Evolutionary conservation across 2,113 vertebrate species (phyloP).

Genomic region (Carassius gibelio): DNA sequence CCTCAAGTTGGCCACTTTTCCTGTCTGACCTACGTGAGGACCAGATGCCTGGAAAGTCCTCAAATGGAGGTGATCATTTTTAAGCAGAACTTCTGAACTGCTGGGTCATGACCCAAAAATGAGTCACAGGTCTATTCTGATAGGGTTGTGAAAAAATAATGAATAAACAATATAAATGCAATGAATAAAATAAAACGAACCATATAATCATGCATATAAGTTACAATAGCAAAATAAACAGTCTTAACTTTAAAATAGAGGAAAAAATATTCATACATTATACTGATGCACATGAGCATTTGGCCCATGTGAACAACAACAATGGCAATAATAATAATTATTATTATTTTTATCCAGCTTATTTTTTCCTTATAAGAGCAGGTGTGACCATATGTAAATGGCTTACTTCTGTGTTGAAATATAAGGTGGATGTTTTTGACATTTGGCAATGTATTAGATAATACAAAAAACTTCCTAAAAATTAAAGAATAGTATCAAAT

Average conservation of each 20-base stretch:
- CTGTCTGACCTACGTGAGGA: constrained; percentile 49
- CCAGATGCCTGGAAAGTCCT: constrained; percentile 48
- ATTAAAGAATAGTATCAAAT: background rate
- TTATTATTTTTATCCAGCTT: background rate
- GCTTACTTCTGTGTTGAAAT: no score
- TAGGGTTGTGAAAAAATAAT: background rate
- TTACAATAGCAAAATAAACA: background rate
- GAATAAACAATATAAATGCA: background rate
- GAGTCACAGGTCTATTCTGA: background rate
- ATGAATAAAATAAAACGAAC: background rate
- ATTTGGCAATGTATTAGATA: background rate
- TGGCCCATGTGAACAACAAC: background rate
- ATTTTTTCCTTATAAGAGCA: no score
- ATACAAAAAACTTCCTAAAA: background rate
- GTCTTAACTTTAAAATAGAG: background rate
- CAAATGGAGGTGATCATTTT: constrained; percentile 42
- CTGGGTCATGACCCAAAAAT: background rate
- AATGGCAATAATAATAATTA: background rate
- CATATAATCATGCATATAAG: background rate
- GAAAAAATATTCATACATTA: background rate
- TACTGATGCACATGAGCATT: background rate
- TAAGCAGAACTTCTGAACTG: background rate
- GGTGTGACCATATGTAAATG: no score
- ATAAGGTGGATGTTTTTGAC: no score
- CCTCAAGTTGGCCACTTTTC: constrained; percentile 34